Conservation (phyloP, 1,140 invertebrate species). For the Schlechtendalia chinensis region DNA sequence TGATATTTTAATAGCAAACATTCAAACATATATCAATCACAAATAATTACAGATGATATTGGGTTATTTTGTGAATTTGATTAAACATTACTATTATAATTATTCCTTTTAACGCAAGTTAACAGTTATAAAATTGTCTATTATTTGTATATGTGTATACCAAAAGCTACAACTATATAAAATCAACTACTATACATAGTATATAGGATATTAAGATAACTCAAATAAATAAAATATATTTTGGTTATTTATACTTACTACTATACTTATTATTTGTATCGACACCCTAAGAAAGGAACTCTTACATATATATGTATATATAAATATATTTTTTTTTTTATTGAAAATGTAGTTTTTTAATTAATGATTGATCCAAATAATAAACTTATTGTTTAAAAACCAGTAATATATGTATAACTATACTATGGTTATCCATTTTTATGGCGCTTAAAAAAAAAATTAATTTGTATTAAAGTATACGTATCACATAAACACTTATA, state of each 20-base stretch:
- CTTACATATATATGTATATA: background rate
- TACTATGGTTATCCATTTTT: background rate
- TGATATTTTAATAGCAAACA: background rate
- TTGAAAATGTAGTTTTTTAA: background rate
- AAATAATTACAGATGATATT: slow-evolving; percentile 14
- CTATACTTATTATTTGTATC: slow-evolving; percentile 18
- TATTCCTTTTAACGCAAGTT: background rate
- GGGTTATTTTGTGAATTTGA: background rate
- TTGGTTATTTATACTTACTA: background rate
- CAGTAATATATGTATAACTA: too few relatives aligned
- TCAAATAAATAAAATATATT: background rate
- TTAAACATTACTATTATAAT: background rate
- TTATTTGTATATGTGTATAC: background rate
- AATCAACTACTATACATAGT: background rate
- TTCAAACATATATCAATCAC: background rate
- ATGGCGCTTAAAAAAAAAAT: slow-evolving; percentile 21
- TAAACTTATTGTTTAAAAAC: slow-evolving; percentile 3
- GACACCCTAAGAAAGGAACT: slow-evolving; percentile 36
- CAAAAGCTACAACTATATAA: background rate
- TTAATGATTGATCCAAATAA: slow-evolving; percentile 25
- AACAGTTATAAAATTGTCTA: background rate
- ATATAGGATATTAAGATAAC: background rate
- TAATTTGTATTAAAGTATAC: slow-evolving; percentile 24
- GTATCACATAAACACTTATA: slow-evolving; percentile 37
- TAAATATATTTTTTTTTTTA: background rate